A percentile compares a stretch with the other conserved stretches of the same genome.
Conservation (phyloP, 2,113 vertebrate genomes). For the Cryptomyrus ogoouensis region DNA sequence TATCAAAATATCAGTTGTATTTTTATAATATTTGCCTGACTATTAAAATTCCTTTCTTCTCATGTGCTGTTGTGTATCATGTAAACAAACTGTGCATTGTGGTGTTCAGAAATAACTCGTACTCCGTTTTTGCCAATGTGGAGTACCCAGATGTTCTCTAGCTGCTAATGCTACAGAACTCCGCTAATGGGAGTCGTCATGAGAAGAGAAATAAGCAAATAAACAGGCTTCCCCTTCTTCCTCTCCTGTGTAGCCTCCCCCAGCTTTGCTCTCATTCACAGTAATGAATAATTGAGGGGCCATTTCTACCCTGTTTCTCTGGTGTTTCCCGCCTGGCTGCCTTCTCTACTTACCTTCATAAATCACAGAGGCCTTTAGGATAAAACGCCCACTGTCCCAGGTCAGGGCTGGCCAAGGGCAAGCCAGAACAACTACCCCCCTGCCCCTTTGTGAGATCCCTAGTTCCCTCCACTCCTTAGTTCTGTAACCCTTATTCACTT, state of each 20-base stretch:
- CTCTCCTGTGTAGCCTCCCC: constrained; percentile 16
- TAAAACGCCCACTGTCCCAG: constrained; percentile 41
- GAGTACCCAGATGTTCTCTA: neutral
- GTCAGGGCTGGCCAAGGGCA: constrained; percentile 33
- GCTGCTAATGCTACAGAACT: neutral
- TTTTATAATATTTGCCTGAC: neutral
- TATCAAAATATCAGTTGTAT: neutral
- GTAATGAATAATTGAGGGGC: constrained; percentile 65
- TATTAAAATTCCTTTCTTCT: neutral
- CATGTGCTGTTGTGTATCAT: neutral
- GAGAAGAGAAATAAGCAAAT: neutral
- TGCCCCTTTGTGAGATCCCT: neutral
- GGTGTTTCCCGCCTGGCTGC: constrained; percentile 52
- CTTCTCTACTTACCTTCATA: constrained; percentile 56
- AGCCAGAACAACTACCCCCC: neutral
- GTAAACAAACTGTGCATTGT: neutral
- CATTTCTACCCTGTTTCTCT: constrained; percentile 59
- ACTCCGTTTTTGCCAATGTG: neutral
- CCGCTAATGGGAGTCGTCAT: neutral
- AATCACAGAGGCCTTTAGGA: constrained; percentile 61
- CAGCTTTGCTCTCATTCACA: constrained; percentile 37
- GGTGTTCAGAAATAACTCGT: neutral
- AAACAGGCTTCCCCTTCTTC: constrained; percentile 21
- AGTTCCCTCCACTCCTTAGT: constrained; percentile 15
- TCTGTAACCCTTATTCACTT: neutral